Base-by-base conservation (phyloP, 2,797 vertebrate species). In the Malurus leucopterus region DNA sequence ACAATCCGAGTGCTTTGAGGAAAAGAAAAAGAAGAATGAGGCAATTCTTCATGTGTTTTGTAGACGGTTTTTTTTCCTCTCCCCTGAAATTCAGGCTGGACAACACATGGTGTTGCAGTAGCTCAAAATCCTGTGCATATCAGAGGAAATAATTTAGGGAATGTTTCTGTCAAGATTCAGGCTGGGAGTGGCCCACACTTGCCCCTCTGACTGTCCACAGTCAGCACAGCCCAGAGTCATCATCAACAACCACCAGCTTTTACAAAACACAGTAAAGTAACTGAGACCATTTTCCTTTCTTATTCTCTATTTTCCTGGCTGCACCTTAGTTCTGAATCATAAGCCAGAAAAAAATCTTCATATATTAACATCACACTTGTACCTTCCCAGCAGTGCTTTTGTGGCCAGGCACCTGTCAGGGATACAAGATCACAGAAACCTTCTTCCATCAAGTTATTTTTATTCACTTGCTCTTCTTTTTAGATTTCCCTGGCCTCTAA, bases 361-460 rank as follows among this genome's bases (percentile, higher is more conserved):
- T 40, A 34, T 27, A 54, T 41, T 65, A 88, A 64, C n/a, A 78
- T 46, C 57, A 57, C 58, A 85, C 27, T 86, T 8, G 1, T 32
- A 61, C 71, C 70, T 87, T 89, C 49, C 73, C 57, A 90, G 80
- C n/a, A 88, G 84, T 32, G 27, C 21, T 75, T 91, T 81, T 69
- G 49, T 65, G 85, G 84, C 76, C 93, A 86, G 70, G 55, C 57
- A 81, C 67, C 80, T 89, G 51, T 75, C 78, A 79, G 89, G 36
- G 65, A 84, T 23, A 57, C 6, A 4, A 81, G 61, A 75, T 83
- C 84, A 84, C 53, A 91, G 86, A 86, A 91, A 34, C 24, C 75
- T 70, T 77, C 41, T 77, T 90, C 86, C 55, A 49, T 84, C 53
- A 81, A 86, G 85, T 79, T 93, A 91, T 92, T 94, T 95, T 94